Conservation (phyloP, 2,113 vertebrate genomes). For the Synodontis membranacea region DNA sequence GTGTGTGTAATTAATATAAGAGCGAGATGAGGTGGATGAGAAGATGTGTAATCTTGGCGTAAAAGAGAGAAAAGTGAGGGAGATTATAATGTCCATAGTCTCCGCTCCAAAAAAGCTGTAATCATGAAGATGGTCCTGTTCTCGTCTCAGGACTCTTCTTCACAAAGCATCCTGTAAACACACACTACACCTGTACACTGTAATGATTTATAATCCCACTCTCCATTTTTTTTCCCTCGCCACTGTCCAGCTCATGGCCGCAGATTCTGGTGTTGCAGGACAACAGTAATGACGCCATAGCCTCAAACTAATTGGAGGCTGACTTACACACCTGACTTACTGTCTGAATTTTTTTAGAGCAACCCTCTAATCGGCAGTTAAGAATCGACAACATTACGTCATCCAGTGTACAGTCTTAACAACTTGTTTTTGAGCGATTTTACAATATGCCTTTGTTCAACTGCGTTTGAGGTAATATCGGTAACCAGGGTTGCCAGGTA, state of each 20-base stretch:
- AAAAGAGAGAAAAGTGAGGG: slow-evolving; percentile 55
- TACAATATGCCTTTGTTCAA: too few relatives aligned
- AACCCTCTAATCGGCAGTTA: not conserved
- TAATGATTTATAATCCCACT: not conserved
- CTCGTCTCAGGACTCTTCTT: not conserved
- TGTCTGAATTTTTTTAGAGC: too few relatives aligned
- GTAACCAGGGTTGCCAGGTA: not conserved
- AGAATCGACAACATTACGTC: not conserved
- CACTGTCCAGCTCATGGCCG: not conserved
- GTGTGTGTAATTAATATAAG: slow-evolving; percentile 49
- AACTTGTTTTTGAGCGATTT: not conserved
- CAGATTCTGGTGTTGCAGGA: not conserved
- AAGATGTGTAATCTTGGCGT: slow-evolving; percentile 70
- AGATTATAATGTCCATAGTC: not conserved
- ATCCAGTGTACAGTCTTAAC: not conserved
- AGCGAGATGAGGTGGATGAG: slow-evolving; percentile 57
- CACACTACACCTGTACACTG: not conserved
- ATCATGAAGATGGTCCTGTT: slow-evolving; percentile 1
- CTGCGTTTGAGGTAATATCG: too few relatives aligned
- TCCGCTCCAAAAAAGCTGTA: not conserved
- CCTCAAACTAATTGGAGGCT: not conserved
- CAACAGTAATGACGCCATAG: not conserved
- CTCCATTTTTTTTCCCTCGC: not conserved
- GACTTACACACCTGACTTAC: not conserved
- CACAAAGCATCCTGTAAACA: not conserved